A percentile compares a stretch with the other conserved stretches of the same genome.
phyloP scores from a whole-genome alignment of 1,140 invertebrate species.

The Mya arenaria region DNA sequence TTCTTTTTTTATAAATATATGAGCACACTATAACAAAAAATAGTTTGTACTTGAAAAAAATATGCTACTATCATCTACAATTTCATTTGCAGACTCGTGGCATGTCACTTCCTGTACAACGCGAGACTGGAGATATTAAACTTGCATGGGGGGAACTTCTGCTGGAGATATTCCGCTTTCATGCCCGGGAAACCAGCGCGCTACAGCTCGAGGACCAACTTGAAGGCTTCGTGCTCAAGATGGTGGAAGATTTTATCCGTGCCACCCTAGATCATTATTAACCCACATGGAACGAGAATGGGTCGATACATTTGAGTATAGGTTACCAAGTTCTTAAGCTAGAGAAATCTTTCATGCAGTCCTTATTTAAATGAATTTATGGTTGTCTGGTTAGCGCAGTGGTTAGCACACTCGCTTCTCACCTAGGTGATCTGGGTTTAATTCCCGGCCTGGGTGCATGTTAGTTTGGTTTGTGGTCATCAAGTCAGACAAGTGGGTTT shows the following conservation, averaged over 20 bases:
- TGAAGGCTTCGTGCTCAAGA: constrained; percentile 72
- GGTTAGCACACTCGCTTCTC: no score
- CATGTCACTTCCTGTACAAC: constrained; percentile 72
- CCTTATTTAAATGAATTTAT: no score
- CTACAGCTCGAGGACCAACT: constrained; percentile 68
- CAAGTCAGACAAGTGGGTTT: no score
- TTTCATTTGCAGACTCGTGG: constrained; percentile 55
- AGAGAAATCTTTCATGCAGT: no score
- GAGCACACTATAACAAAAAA: no score
- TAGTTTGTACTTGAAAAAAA: no score
- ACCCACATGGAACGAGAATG: constrained; percentile 72
- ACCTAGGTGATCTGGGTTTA: no score
- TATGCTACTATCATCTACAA: not conserved
- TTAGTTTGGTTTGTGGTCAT: no score
- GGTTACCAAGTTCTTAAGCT: no score
- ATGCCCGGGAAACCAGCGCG: constrained; percentile 67
- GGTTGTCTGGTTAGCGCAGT: no score
- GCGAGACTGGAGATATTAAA: constrained; percentile 74
- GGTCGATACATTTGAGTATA: constrained; percentile 68
- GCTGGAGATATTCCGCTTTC: constrained; percentile 71
- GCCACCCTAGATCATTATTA: constrained; percentile 69
- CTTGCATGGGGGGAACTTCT: constrained; percentile 70
- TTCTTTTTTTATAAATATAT: no score
- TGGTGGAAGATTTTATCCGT: constrained; percentile 74
- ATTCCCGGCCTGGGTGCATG: no score